These are phyloP conservation scores for Drosophila bifasciata DNA, from an alignment of 1,140 invertebrate genomes.

Conservation along the genomic window DNA sequence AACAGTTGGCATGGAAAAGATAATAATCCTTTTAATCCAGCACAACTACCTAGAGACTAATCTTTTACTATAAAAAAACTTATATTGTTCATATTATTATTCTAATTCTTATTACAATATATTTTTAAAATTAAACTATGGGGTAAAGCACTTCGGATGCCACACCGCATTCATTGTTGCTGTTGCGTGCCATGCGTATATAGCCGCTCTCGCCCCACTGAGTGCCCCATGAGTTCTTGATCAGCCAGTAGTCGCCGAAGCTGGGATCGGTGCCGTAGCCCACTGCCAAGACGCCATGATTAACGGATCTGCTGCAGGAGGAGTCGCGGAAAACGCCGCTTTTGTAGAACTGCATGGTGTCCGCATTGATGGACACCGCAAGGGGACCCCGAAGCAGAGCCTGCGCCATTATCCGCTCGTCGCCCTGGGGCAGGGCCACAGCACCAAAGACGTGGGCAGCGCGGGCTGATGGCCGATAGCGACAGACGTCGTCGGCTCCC, in stretches of 20 bases:
- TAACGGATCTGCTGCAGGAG: not conserved
- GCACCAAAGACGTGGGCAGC: not conserved
- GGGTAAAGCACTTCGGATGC: not conserved
- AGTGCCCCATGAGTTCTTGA: constrained; percentile 11
- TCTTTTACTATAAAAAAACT: no score
- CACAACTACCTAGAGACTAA: no score
- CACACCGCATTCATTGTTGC: constrained; percentile 14
- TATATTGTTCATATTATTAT: no score
- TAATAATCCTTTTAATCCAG: no score
- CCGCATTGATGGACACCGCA: not conserved
- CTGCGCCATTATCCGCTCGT: constrained; percentile 12
- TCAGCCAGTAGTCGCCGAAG: constrained; percentile 10
- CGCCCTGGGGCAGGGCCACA: constrained; percentile 2
- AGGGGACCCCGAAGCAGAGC: constrained; percentile 1
- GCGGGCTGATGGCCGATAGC: not conserved
- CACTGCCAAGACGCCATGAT: not conserved
- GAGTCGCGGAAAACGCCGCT: not conserved
- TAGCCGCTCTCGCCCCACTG: constrained; percentile 4
- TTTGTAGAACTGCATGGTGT: not conserved
- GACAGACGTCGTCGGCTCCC: not conserved
- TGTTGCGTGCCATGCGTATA: constrained; percentile 13
- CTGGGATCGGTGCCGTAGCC: constrained; percentile 2
- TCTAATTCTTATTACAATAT: no score
- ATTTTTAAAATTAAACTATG: no score
- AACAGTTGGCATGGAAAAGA: no score